phyloP scores from a whole-genome alignment of 2,888 invertebrate species.

The Gerosis bhagava region DNA sequence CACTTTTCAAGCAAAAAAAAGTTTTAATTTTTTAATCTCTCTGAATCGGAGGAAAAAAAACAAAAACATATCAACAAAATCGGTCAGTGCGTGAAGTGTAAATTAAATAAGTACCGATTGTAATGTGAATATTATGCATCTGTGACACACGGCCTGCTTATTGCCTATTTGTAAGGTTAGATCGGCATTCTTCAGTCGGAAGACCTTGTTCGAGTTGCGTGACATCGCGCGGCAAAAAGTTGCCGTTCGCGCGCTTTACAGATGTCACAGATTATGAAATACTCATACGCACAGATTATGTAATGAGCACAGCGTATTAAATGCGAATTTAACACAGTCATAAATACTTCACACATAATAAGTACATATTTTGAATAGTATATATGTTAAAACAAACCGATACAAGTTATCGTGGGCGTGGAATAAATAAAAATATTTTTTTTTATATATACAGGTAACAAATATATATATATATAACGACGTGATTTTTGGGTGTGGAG shows the following conservation, averaged over 20 bases:
- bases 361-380: no score
- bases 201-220: conserved; percentile 25
- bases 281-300: conserved; percentile 8
- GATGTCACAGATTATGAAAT: conserved; percentile 24
- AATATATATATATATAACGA: no score
- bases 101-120: conserved; percentile 6
- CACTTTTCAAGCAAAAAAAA: no score
- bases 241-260: conserved; percentile 8
- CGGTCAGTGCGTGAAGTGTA: neutral
- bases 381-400: no score
- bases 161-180: conserved; percentile 22
- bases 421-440: no score
- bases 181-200: conserved; percentile 13
- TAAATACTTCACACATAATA: no score
- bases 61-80: neutral
- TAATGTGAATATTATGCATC: conserved; percentile 22
- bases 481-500: no score
- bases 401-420: no score
- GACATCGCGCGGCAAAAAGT: conserved; percentile 20
- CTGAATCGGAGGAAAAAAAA: no score
- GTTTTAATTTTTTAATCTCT: no score
- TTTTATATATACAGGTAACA: no score
- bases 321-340: no score
- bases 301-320: neutral
- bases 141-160: conserved; percentile 19